A percentile compares a stretch with the other conserved stretches of the same genome.
These are phyloP conservation scores for Zosterops hypoxanthus DNA, from an alignment of 2,113 vertebrate genomes.

Conservation along the genomic window DNA sequence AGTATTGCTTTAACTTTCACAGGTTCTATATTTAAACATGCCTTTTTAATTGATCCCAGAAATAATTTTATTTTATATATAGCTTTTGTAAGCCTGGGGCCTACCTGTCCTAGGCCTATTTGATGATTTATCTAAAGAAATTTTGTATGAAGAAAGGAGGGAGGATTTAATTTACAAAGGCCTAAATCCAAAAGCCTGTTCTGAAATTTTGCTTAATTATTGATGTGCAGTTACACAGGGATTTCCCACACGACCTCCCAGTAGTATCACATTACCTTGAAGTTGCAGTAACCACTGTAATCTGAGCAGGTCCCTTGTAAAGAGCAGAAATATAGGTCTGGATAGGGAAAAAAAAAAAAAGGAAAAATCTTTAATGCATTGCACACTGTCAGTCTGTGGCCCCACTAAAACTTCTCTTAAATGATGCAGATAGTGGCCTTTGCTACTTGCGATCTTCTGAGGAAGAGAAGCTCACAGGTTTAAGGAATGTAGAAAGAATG, in stretches of 20 bases:
- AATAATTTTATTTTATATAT: not conserved
- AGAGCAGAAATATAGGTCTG: not conserved
- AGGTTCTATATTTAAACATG: slow-evolving; percentile 1
- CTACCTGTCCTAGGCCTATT: not conserved
- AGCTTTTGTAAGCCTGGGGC: not conserved
- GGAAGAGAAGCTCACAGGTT: not conserved
- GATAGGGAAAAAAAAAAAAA: not conserved
- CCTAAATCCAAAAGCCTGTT: not conserved
- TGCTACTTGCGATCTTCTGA: not conserved
- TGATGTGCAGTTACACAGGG: slow-evolving; percentile 23
- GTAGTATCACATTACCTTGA: slow-evolving; percentile 1
- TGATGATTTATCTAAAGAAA: slow-evolving; percentile 11
- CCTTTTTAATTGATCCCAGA: slow-evolving; percentile 20
- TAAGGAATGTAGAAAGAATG: not conserved
- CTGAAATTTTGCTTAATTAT: slow-evolving; percentile 38
- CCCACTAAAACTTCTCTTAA: not conserved
- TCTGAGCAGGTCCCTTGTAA: not conserved
- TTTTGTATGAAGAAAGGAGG: not conserved
- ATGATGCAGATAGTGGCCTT: not conserved
- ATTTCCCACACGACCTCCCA: not conserved
- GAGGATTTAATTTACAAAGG: slow-evolving; percentile 2
- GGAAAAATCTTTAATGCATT: not conserved
- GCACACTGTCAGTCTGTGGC: not conserved
- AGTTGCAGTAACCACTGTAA: not conserved
- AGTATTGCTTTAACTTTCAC: not conserved